Evolutionary conservation across 2,888 invertebrate genomes (phyloP).

Genomic region (Mesorhabditis sp.): DNA sequence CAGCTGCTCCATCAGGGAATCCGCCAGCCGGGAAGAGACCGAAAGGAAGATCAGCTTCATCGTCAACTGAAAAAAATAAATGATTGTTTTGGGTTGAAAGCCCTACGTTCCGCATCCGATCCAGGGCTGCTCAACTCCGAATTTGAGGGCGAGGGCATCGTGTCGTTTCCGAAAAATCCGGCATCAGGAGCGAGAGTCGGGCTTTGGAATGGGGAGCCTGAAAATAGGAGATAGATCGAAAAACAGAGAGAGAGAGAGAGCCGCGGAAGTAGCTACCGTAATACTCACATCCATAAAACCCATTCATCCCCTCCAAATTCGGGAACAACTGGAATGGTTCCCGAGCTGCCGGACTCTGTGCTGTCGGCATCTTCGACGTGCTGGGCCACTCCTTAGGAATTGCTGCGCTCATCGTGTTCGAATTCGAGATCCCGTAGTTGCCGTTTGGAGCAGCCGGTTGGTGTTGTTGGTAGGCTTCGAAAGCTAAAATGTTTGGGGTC

Average conservation of each 20-base stretch:
- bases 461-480: slow-evolving; percentile 36
- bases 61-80: slow-evolving; percentile 24
- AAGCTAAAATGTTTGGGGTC: slow-evolving; percentile 23
- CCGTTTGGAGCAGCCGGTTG: slow-evolving; percentile 21
- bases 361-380: neutral
- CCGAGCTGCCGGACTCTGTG: neutral
- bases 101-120: slow-evolving; percentile 30
- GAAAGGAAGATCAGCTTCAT: slow-evolving; percentile 18
- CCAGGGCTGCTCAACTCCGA: slow-evolving; percentile 37
- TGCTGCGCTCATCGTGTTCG: neutral
- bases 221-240: no score
- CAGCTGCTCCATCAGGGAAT: neutral
- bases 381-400: neutral
- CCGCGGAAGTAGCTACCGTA: no score
- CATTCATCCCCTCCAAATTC: neutral
- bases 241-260: no score
- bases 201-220: neutral
- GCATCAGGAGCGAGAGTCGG: neutral
- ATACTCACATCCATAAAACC: neutral
- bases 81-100: no score
- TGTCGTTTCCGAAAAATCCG: neutral
- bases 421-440: neutral
- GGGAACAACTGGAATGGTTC: neutral
- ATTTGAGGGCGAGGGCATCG: slow-evolving; percentile 32
- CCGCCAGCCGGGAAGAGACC: neutral